phyloP scores from a whole-genome alignment of 1,140 invertebrate genomes.

The Drosophila lacertosa region DNA sequence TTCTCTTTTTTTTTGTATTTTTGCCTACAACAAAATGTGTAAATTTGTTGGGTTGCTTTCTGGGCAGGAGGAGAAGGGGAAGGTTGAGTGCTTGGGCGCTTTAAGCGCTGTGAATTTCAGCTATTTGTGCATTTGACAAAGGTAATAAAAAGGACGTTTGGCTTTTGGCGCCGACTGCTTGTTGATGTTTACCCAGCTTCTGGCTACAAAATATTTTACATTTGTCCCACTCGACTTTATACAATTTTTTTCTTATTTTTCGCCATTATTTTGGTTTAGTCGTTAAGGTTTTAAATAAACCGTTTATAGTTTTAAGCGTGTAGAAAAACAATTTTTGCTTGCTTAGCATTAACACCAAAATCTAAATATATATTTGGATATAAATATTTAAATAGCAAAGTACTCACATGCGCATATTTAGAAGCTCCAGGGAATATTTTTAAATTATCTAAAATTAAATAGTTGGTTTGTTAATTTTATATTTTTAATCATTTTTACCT shows the following conservation, averaged over 20 bases:
- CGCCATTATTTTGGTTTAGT: neutral
- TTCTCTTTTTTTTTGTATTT: constrained; percentile 33
- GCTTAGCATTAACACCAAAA: constrained; percentile 43
- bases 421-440: too few relatives aligned
- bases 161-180: constrained; percentile 64
- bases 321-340: constrained; percentile 24
- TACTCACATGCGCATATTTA: too few relatives aligned
- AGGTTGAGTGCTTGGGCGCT: constrained; percentile 2
- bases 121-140: constrained; percentile 81
- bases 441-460: too few relatives aligned
- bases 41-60: constrained; percentile 71
- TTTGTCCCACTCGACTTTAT: constrained; percentile 20
- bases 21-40: constrained; percentile 61
- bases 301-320: constrained; percentile 24
- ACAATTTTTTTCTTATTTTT: neutral
- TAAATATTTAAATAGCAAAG: neutral
- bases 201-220: constrained; percentile 39
- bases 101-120: constrained; percentile 62
- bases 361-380: constrained; percentile 19
- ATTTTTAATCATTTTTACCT: too few relatives aligned
- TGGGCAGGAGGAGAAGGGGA: constrained; percentile 34
- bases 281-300: constrained; percentile 7
- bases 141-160: constrained; percentile 77
- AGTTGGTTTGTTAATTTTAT: too few relatives aligned
- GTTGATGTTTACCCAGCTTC: constrained; percentile 56